Evolutionary conservation across 2,113 vertebrate species (phyloP).

Genomic region (Mormyrus iriodes): DNA sequence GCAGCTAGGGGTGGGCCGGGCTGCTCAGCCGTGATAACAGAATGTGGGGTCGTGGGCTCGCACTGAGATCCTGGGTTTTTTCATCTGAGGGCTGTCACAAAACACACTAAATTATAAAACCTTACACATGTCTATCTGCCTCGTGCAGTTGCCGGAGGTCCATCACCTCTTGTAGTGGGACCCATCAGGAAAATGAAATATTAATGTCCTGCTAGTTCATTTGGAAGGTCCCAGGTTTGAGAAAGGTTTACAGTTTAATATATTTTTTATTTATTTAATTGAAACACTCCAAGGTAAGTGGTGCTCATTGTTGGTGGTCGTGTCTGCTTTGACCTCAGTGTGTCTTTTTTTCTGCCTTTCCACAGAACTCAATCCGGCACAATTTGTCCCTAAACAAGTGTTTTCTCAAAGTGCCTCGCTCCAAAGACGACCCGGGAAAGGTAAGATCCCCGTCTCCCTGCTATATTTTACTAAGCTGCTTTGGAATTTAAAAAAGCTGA

Average conservation of each 20-base stretch:
- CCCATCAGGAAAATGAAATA: not conserved
- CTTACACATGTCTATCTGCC: not conserved
- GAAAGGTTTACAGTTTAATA: not conserved
- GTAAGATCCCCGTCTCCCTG: slow-evolving; percentile 42
- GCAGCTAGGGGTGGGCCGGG: not conserved
- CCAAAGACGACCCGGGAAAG: slow-evolving; percentile 75
- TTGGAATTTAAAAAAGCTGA: not conserved
- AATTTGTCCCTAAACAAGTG: slow-evolving; percentile 75
- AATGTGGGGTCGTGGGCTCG: not conserved
- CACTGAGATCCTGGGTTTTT: not conserved
- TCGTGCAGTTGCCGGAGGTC: not conserved
- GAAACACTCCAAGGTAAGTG: not conserved
- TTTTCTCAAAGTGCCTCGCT: slow-evolving; percentile 78
- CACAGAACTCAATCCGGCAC: slow-evolving; percentile 71
- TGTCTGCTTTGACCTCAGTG: not conserved
- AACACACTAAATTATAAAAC: not conserved
- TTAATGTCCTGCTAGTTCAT: not conserved
- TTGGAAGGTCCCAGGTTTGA: not conserved
- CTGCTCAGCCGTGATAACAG: not conserved
- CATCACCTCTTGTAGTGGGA: not conserved
- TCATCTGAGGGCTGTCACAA: not conserved
- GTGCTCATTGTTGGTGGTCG: not conserved
- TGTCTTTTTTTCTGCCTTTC: slow-evolving; percentile 31
- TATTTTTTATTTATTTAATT: not conserved
- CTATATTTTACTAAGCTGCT: not conserved